A percentile compares a stretch with the other conserved stretches of the same genome.
These are phyloP conservation scores for Osmoderma eremita DNA, from an alignment of 2,888 invertebrate species.

Conservation along the genomic window DNA sequence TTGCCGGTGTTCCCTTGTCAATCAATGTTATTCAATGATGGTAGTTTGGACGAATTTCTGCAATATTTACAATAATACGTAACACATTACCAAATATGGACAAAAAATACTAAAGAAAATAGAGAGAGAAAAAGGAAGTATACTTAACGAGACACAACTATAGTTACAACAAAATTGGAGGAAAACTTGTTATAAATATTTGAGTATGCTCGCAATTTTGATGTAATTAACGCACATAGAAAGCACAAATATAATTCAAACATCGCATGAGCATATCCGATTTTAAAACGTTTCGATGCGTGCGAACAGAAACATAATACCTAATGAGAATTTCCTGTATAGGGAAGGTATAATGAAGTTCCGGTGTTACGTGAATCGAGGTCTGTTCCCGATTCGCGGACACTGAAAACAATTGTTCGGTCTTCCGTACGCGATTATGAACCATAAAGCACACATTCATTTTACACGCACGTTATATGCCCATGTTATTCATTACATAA, in stretches of 20 bases:
- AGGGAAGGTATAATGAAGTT: slow-evolving; percentile 24
- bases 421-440: slow-evolving; percentile 7
- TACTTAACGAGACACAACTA: no score
- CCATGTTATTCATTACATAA: slow-evolving; percentile 22
- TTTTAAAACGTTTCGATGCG: slow-evolving; percentile 15
- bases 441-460: slow-evolving; percentile 23
- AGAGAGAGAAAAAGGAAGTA: no score
- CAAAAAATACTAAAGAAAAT: no score
- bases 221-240: no score
- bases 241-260: background rate
- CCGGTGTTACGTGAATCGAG: slow-evolving; percentile 25
- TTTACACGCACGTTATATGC: background rate
- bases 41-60: no score
- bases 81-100: no score
- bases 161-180: no score
- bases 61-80: no score
- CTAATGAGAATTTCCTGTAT: slow-evolving; percentile 31
- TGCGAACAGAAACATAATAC: slow-evolving; percentile 24
- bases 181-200: background rate
- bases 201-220: no score
- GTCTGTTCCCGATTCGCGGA: slow-evolving; percentile 5
- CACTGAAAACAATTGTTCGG: slow-evolving; percentile 12
- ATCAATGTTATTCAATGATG: no score
- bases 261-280: slow-evolving; percentile 12
- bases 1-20: no score